phyloP scores from a whole-genome alignment of 1,140 invertebrate species.

The Papilio glaucus region DNA sequence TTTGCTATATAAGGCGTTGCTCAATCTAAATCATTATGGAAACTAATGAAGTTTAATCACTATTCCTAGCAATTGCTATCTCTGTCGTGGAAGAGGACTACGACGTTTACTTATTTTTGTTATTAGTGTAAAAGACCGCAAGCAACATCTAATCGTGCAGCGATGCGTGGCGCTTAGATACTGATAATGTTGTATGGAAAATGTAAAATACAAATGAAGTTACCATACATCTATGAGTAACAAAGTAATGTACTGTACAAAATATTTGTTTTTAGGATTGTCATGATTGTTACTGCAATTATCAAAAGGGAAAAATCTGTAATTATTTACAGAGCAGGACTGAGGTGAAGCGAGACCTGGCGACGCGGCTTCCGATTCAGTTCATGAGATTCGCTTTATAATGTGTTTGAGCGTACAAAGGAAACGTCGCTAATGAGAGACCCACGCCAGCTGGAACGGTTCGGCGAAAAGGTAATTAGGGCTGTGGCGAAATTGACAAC shows the following conservation, averaged over 20 bases:
- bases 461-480: slow-evolving; percentile 60
- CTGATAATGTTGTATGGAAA: too few relatives aligned
- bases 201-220: too few relatives aligned
- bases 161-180: neutral
- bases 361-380: too few relatives aligned
- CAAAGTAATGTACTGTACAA: too few relatives aligned
- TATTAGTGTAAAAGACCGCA: neutral
- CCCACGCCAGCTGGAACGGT: slow-evolving; percentile 45
- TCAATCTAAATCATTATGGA: neutral
- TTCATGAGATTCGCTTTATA: neutral
- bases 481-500: slow-evolving; percentile 61
- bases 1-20: neutral
- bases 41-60: neutral
- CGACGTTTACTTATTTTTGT: neutral
- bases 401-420: slow-evolving; percentile 39
- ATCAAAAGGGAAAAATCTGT: too few relatives aligned
- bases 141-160: neutral
- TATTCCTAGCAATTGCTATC: neutral
- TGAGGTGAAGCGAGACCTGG: too few relatives aligned
- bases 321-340: too few relatives aligned
- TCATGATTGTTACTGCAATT: too few relatives aligned
- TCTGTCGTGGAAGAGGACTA: neutral
- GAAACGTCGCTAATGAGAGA: slow-evolving; percentile 52
- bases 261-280: too few relatives aligned
- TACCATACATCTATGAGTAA: too few relatives aligned